These are phyloP conservation scores for Antheraea yamamai DNA, from an alignment of 2,888 invertebrate species.

Conservation along the genomic window DNA sequence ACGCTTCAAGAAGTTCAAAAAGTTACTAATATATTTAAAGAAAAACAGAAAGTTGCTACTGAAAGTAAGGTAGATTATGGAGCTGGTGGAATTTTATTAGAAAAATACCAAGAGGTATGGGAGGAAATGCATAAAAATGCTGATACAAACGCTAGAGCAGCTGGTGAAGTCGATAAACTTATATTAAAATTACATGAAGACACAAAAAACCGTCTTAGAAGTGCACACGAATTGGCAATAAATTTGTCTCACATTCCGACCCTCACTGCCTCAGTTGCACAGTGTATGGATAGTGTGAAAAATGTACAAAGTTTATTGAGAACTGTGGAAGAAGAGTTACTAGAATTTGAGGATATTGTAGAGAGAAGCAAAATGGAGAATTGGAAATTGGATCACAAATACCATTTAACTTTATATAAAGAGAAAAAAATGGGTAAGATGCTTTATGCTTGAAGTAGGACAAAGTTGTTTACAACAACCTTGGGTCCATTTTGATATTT, in stretches of 20 bases:
- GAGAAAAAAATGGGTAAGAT: conserved; percentile 86
- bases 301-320: conserved; percentile 82
- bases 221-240: conserved; percentile 63
- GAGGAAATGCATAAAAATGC: conserved; percentile 85
- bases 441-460: not conserved
- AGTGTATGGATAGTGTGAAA: conserved; percentile 77
- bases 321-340: conserved; percentile 84
- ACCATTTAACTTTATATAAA: conserved; percentile 86
- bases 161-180: conserved; percentile 76
- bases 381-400: conserved; percentile 86
- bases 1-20: conserved; percentile 74
- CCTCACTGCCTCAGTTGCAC: conserved; percentile 70
- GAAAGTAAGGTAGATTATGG: conserved; percentile 75
- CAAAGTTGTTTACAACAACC: not conserved
- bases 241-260: conserved; percentile 63
- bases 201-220: conserved; percentile 57
- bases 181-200: conserved; percentile 62
- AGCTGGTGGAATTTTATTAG: conserved; percentile 86
- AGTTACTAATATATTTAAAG: conserved; percentile 70
- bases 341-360: conserved; percentile 85
- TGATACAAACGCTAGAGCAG: conserved; percentile 85
- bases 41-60: conserved; percentile 57
- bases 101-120: conserved; percentile 88
- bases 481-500: not conserved
- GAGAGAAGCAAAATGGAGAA: conserved; percentile 87